Evolutionary conservation across 2,113 vertebrate species (phyloP), one percentile per base, ranked within the genome.

Genomic region (Bucco capensis): DNA sequence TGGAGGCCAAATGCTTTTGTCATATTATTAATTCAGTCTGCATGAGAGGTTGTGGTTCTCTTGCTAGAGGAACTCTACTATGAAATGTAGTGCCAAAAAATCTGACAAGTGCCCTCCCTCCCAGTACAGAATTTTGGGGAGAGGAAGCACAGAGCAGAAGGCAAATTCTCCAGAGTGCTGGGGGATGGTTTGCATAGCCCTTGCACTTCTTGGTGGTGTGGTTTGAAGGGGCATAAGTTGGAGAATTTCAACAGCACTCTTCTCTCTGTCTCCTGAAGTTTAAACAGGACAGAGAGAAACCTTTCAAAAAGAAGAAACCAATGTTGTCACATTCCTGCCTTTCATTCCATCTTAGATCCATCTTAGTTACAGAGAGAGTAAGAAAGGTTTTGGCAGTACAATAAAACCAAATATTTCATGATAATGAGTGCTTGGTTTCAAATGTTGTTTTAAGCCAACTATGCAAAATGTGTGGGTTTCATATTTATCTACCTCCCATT

Each of bases 1-100:
- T 92, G 82, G 93, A 94, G 81, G 82, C 87, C 91, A 95, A 96
- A 94, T 92, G 86, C 83, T 94, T 91, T 95, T 78, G 70, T 94
- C 70, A 40, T 88, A 8, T 90, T 94, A 93, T 88, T 90, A 91
- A 92, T 92, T 90, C 88, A 93, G 80, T 67, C 90, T 95, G 88
- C 71, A 51, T 56, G 67, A 90, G 76, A 60, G 37, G 40, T 65
- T 96, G 92, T 86, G 90, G 92, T 86, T 92, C 86, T 84, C 65
- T 72, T 91, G 76, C 79, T 90, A 37, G 70, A 88, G 57, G 53
- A 93, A 44, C 69, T 94, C n/a, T 42, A 47, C 65, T 81, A 61
- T 61, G 86, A 94, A 81, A 77, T 23, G 51, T 64, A 30, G 82
- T 93, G 90, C 79, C 90, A 93, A 72, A 58, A 90, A 83, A 88